Base-by-base conservation (phyloP, 2,888 invertebrate species). In the Carpatolechia fugitivella region DNA sequence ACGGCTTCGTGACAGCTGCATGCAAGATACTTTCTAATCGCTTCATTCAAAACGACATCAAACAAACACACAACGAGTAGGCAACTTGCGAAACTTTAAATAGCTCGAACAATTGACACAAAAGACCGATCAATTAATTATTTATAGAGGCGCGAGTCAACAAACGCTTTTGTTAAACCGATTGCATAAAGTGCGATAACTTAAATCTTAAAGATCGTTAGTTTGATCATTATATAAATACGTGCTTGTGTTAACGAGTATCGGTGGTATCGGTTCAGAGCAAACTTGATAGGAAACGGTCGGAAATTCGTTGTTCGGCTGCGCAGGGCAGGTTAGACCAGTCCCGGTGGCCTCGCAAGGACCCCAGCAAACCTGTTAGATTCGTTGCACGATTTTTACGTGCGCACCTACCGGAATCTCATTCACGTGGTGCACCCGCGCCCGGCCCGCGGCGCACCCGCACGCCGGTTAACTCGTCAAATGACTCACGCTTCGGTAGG, bases 361-460 rank as follows among this genome's bases (percentile, higher is more conserved):
- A 89, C 86, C 85, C 83, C 88, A 84, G 85, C 80, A 89, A 90
- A 90, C 90, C 90, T 89, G 90, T 90, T 89, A 89, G 90, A 90
- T 90, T 89, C 84, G 88, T 89, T 88, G 89, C 88, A 88, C 88
- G 90, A 90, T 90, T 90, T 90, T 90, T 90, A 90, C 88, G 89
- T 89, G 87, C 83, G 86, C 86, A 87, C 87, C 88, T 87, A 89
- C 87, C 88, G 89, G 88, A 85, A 88, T 89, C 86, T 87, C 90
- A 89, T 89, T 89, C 82, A 89, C 85, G 83, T 82, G 85, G 78
- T 84, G 79, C 80, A 80, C 73, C 78, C 73, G 80, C 80, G 69
- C 75, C 78, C 72, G 69, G 70, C 72, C 74, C 74, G 70, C 76
- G 61, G 62, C 68, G 68, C 74, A 68, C 66, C 69, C 75, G 78